Conservation (phyloP, 2,888 invertebrate genomes). For the Busseola fusca region DNA sequence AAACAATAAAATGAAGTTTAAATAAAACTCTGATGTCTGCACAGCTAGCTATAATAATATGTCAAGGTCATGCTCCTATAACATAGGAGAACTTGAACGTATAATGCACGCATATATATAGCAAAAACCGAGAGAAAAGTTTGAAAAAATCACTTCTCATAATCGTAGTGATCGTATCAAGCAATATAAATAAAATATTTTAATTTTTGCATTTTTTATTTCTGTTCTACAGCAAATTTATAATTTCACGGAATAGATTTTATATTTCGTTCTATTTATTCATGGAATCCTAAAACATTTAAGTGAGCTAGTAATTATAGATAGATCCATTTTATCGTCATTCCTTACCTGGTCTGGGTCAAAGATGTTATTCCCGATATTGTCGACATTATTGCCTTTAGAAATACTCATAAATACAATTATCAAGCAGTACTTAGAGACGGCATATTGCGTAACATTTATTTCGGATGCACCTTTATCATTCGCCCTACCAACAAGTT, state of each 20-base stretch:
- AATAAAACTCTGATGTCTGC: background rate
- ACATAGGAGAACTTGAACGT: background rate
- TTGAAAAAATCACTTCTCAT: too few relatives aligned
- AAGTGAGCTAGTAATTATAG: slow-evolving; percentile 21
- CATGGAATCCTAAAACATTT: slow-evolving; percentile 55
- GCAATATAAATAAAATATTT: background rate
- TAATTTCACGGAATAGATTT: slow-evolving; percentile 32
- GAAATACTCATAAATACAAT: slow-evolving; percentile 77
- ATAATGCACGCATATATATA: background rate
- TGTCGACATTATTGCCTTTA: slow-evolving; percentile 62
- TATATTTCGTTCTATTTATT: background rate
- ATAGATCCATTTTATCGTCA: slow-evolving; percentile 26
- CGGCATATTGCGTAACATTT: slow-evolving; percentile 77
- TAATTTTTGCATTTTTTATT: background rate
- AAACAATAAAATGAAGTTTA: background rate
- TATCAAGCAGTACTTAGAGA: slow-evolving; percentile 72
- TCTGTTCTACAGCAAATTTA: slow-evolving; percentile 3
- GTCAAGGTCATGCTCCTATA: background rate
- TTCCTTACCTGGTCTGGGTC: slow-evolving; percentile 9
- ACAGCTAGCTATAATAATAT: background rate
- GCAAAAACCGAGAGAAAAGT: background rate
- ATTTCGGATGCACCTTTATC: slow-evolving; percentile 72
- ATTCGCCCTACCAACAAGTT: slow-evolving; percentile 63
- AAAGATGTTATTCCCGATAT: slow-evolving; percentile 45
- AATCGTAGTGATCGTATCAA: background rate